Evolutionary conservation across 2,888 invertebrate species (phyloP).

Genomic region (Lomographa bimaculata): DNA sequence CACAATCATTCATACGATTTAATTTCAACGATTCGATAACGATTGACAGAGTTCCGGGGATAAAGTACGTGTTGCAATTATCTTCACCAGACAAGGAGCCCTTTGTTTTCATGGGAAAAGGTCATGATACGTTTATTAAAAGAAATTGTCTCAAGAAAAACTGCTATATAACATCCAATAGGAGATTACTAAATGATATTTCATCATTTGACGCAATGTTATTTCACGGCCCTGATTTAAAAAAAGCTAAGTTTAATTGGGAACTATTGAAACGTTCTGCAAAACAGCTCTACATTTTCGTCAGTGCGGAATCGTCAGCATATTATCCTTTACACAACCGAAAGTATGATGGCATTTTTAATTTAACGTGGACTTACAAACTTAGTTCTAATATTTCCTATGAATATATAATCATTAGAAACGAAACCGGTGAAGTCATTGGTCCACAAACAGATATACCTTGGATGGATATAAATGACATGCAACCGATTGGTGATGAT

Average conservation of each 20-base stretch:
- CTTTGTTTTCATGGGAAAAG: slow-evolving; percentile 39
- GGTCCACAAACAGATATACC: slow-evolving; percentile 46
- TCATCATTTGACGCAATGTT: slow-evolving; percentile 52
- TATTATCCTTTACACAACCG: slow-evolving; percentile 45
- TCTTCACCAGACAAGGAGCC: slow-evolving; percentile 46
- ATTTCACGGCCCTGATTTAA: slow-evolving; percentile 53
- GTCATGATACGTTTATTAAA: slow-evolving; percentile 44
- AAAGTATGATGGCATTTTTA: slow-evolving; percentile 50
- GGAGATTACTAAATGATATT: slow-evolving; percentile 37
- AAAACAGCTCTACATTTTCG: slow-evolving; percentile 55
- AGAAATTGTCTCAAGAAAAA: slow-evolving; percentile 52
- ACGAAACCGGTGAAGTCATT: slow-evolving; percentile 34
- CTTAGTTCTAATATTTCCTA: slow-evolving; percentile 56
- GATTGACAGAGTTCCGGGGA: not conserved
- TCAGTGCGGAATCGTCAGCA: slow-evolving; percentile 50
- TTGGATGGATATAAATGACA: slow-evolving; percentile 43
- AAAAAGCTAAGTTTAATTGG: too few relatives aligned
- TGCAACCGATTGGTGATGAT: slow-evolving; percentile 42
- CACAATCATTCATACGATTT: too few relatives aligned
- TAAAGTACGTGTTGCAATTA: slow-evolving; percentile 40
- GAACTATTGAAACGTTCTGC: slow-evolving; percentile 33
- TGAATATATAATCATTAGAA: slow-evolving; percentile 51
- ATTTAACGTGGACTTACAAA: slow-evolving; percentile 68
- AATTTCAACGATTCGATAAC: too few relatives aligned
- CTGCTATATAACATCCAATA: slow-evolving; percentile 55